Evolutionary conservation across 2,113 vertebrate species (phyloP), one percentile per base, ranked within the genome.

Genomic region (Onychostruthus taczanowskii): DNA sequence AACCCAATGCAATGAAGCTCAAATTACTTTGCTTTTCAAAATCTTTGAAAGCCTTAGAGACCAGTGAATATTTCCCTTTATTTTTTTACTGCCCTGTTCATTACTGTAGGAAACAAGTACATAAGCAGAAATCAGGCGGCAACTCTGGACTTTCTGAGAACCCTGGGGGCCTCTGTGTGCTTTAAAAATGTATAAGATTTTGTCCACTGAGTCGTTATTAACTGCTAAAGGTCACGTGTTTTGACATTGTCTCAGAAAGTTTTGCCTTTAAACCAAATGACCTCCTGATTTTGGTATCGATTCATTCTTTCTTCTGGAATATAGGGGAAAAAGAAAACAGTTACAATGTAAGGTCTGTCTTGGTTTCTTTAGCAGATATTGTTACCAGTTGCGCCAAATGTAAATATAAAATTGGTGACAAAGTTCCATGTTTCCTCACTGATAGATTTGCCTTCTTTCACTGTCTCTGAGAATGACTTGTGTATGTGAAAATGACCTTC

Each of bases 151-250:
- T 93, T 87, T 27, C 24, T 33, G 46, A 43, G 37, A 62, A 35
- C 59, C 88, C 68, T 24, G 33, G 50, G 43, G 76, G 73, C 52
- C 59, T 77, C 30, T 9, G 8, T 13, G 26, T 86, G 68, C 79
- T 89, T 91, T 92, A 91, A 94, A 85, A 95, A 93, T 86, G 61
- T 59, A 59, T 87, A 87, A 74, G 64, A 44, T 67, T 81, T 67
- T 47, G 37, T 80, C 93, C 68, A 67, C 72, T 15, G 53, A 79
- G 67, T 91, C 3, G 5, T 89, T 89, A 87, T 59, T 86, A 79
- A 68, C 84, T 70, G 61, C 66, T 80, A 41, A 81, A 84, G 72
- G 61, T 84, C 84, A 76, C 30, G 0, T 93, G 63, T 64, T 94
- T 49, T 88, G 69, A 77, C 91, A 70, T 66, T 73, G 75, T 62